Conservation (phyloP, 2,888 invertebrate species). For the Hyppa rectilinea region DNA sequence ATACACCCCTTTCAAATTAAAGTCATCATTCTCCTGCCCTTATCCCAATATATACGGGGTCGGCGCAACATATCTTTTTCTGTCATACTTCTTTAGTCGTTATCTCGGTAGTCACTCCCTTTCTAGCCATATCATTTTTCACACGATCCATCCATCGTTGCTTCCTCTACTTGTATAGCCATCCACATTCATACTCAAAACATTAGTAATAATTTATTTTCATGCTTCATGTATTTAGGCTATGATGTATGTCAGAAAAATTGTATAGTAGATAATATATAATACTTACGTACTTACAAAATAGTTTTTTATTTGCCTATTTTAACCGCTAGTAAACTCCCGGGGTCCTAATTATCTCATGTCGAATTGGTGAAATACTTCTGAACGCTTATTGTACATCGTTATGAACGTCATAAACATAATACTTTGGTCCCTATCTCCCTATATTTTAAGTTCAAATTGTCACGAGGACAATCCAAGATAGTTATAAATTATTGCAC, state of each 20-base stretch:
- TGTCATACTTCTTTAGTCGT: too few species aligned
- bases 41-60: too few species aligned
- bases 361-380: conserved; percentile 62
- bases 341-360: conserved; percentile 58
- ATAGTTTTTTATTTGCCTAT: conserved; percentile 37
- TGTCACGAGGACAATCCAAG: background rate
- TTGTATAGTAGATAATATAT: conserved; percentile 12
- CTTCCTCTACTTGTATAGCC: too few species aligned
- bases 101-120: too few species aligned
- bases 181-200: too few species aligned
- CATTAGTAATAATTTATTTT: background rate
- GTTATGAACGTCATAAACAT: conserved; percentile 39
- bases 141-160: too few species aligned
- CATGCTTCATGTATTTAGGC: background rate
- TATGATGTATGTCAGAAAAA: conserved; percentile 14
- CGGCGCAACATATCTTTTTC: too few species aligned
- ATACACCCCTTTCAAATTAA: background rate
- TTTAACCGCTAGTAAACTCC: conserved; percentile 49
- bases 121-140: too few species aligned
- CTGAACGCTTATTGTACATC: conserved; percentile 46
- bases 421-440: conserved; percentile 24
- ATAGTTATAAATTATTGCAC: conserved; percentile 46
- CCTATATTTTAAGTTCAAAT: conserved; percentile 28
- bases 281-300: too few species aligned
- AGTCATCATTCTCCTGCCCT: too few species aligned